Base-by-base conservation (phyloP, 2,888 invertebrate genomes). In the Erynnis tages region DNA sequence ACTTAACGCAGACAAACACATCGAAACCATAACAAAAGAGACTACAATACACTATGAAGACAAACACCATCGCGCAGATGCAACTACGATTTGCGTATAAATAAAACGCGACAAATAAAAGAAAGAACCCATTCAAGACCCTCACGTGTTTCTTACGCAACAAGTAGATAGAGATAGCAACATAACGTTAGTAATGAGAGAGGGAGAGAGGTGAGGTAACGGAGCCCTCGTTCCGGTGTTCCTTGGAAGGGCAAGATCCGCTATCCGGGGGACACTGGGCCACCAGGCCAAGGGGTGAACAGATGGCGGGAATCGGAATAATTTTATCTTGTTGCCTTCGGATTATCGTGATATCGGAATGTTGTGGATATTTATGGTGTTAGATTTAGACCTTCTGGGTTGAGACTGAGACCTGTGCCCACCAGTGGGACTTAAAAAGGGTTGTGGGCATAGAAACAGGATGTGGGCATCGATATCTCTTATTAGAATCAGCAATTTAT, bases 201-300 rank as follows among this genome's bases (percentile, higher is more conserved):
- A 7, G 61, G 73, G 55, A 63, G 71, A 67, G 81, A 82, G 29
- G 61, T 57, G 60, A 54, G 54, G 63, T 81, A 83, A 84, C 82
- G 82, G 76, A 73, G 67, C 76, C 75, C 73, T 59, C 65, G 62
- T 75, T 82, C 79, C 81, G 81, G 77, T 65, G 67, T 67, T 76
- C 80, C 83, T 83, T 79, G 75, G 74, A 56, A 61, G 73, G 76
- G 70, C 48, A 66, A 70, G 80, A 76, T 58, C 82, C 68, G 67
- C 63, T 66, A 64, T 59, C 59, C 70, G 67, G 67, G 66, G 52
- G 45, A 55, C 62, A 84, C 61, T 85, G 73, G 76, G 86, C 76
- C 79, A 86, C 72, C 73, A 73, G 85, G 81, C 66, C 76, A 76
- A 53, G 55, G 53, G 56, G 46, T 13, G 7, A 13, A 30, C 48